Percentiles rank a stretch among this genome's conserved stretches.
These are phyloP conservation scores for Stegana nigrithorax DNA, from an alignment of 2,888 invertebrate species.

Conservation along the genomic window DNA sequence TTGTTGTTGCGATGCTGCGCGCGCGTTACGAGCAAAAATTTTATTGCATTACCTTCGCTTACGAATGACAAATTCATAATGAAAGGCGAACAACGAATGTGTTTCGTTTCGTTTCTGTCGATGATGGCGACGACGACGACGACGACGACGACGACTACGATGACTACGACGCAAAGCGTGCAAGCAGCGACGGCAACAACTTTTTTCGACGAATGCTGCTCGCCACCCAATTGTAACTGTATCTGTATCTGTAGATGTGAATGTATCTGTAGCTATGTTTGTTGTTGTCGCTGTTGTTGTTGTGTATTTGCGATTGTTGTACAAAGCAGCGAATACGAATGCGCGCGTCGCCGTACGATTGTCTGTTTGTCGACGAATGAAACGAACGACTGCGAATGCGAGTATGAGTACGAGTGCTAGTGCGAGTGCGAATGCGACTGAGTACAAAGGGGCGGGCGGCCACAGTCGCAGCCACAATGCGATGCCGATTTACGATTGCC, in stretches of 20 bases:
- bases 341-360: constrained; percentile 28
- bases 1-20: not conserved
- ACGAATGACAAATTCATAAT: constrained; percentile 68
- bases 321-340: constrained; percentile 52
- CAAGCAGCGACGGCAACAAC: constrained; percentile 17
- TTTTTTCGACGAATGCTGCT: not conserved
- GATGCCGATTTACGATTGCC: constrained; percentile 6
- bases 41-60: constrained; percentile 67
- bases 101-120: too few species aligned
- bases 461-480: not conserved
- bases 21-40: constrained; percentile 17
- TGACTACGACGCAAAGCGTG: not conserved
- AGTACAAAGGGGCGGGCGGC: too few species aligned
- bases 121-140: not conserved
- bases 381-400: constrained; percentile 14
- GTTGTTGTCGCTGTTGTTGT: constrained; percentile 14
- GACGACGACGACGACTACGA: constrained; percentile 43
- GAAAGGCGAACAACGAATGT: constrained; percentile 55
- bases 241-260: constrained; percentile 16
- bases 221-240: constrained; percentile 4
- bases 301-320: constrained; percentile 54
- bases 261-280: constrained; percentile 24
- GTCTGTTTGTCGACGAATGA: constrained; percentile 42
- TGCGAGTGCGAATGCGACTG: constrained; percentile 16
- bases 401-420: constrained; percentile 28